A percentile compares a stretch with the other conserved stretches of the same genome.
Conservation (phyloP, 64 coral and sea anemone species). For the Dendronephthya gigantea region DNA sequence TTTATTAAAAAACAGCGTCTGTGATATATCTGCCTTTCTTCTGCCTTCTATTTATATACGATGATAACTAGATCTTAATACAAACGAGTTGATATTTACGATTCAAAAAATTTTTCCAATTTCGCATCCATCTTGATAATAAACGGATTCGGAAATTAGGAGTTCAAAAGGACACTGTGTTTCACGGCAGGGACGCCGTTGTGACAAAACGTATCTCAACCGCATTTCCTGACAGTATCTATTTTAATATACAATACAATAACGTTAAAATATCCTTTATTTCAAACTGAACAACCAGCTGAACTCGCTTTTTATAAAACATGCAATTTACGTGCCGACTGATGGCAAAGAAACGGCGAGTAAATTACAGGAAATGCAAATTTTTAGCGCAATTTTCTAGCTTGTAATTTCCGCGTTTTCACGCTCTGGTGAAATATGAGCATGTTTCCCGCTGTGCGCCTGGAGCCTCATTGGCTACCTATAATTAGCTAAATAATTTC, state of each 20-base stretch:
- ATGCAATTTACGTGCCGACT: too few species aligned
- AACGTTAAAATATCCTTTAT: neutral
- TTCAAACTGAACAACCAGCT: neutral
- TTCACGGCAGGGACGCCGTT: neutral
- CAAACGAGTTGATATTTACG: too few species aligned
- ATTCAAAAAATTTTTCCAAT: too few species aligned
- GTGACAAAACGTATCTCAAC: neutral
- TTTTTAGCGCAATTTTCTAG: too few species aligned
- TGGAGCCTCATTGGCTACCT: neutral
- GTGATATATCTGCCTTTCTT: too few species aligned
- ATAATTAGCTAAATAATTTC: neutral
- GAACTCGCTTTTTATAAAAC: too few species aligned
- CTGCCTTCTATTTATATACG: neutral
- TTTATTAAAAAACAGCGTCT: neutral
- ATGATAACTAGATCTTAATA: neutral
- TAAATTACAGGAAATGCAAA: too few species aligned
- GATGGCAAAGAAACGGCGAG: too few species aligned
- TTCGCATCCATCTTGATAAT: neutral
- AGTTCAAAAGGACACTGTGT: neutral
- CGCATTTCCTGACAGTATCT: neutral
- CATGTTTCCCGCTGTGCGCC: neutral
- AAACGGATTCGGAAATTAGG: neutral
- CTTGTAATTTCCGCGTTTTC: neutral
- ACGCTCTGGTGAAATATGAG: neutral
- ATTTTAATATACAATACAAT: neutral